Base-by-base conservation (phyloP, 1,140 invertebrate species). In the Semibalanus balanoides region DNA sequence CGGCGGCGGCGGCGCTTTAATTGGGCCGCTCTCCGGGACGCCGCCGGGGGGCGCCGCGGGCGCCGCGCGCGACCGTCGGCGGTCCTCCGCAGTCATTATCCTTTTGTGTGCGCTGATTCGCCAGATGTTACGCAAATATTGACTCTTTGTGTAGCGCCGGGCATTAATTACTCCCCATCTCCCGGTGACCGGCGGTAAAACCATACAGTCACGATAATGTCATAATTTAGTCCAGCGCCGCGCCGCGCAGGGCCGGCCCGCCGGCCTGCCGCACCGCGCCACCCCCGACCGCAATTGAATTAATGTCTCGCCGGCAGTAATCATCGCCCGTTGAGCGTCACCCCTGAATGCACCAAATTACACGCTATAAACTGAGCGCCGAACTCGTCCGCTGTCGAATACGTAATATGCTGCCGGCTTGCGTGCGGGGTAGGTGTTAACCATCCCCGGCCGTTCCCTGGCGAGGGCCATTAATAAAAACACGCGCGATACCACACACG, bases 41-140 rank as follows among this genome's bases (percentile, higher is more conserved):
- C 35, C 35, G 35, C 35, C 35, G 35, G 35, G 35, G 35, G 5
- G 35, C 35, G 5, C 17, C 35, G 5, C 35, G 35, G 17, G 35
- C 35, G 51, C 51, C 51, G 51, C 51, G 11, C 7, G 51, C 51
- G 51, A 3, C 51, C 1, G 51, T 25, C 51, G 51, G 51, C 22
- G 51, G 51, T 25, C 51, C 11, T 1, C 51, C 22, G 51, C 1
- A 1, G 22, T 25, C 51, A 64, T 64, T 64, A 64, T 11, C 51
- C 51, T 64, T 64, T 64, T 64, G 51, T 64, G 11, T 25, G 11
- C 51, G 11, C 51, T 22, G 51, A 14, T 25, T 25, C 14, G 22
- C 51, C 51, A 64, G 51, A 64, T 64, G 51, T 64, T 64, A 64
- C 51, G 51, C 51, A 64, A 64, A 64, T 64, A 64, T 64, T 64